Evolutionary conservation across 2,113 vertebrate species (phyloP).

Genomic region (Hydrolagus affinis): DNA sequence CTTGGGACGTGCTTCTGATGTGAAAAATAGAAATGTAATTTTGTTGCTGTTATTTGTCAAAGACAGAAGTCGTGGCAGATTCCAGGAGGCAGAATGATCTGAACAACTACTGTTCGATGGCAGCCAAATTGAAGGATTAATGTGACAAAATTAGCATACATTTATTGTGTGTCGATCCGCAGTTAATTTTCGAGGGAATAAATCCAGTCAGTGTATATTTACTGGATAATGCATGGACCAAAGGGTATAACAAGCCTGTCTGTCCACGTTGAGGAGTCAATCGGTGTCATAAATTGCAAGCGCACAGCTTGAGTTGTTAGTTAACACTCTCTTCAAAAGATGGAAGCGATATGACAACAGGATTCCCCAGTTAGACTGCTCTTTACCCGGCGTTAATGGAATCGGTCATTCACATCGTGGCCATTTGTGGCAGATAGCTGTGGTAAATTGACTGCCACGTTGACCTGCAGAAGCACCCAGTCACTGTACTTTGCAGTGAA

Average conservation of each 20-base stretch:
- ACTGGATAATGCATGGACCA: background rate
- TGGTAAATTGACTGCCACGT: no score
- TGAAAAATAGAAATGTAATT: background rate
- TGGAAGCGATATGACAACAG: no score
- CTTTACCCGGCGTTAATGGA: no score
- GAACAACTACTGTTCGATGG: background rate
- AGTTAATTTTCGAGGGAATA: background rate
- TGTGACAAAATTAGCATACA: background rate
- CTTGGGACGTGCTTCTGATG: background rate
- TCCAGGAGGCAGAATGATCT: background rate
- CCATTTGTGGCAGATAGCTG: no score
- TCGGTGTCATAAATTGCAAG: background rate
- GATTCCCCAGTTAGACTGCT: no score
- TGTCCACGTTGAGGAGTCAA: background rate
- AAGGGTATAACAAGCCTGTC: background rate
- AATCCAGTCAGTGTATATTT: background rate
- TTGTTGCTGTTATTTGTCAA: background rate
- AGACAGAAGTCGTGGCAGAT: background rate
- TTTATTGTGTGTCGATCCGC: background rate
- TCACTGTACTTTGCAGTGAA: no score
- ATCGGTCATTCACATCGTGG: no score
- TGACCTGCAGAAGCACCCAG: no score
- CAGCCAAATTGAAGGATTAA: background rate
- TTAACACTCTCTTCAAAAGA: no score
- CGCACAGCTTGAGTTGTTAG: background rate